A percentile compares a stretch with the other conserved stretches of the same genome.
Conservation (phyloP, 2,888 invertebrate genomes). For the Erebia ligea region DNA sequence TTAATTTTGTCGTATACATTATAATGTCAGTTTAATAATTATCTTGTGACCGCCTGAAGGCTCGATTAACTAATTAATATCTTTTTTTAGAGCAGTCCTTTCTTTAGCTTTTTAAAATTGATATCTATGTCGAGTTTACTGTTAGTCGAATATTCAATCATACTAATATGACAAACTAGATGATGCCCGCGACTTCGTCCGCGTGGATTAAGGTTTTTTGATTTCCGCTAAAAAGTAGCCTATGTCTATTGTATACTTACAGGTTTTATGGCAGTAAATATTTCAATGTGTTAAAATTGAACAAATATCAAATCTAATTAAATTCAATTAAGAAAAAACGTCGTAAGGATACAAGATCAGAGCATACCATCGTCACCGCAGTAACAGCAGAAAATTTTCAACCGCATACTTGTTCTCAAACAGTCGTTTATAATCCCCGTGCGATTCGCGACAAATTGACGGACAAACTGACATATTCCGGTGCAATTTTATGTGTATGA, state of each 20-base stretch:
- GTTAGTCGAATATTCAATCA: neutral
- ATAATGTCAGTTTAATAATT: neutral
- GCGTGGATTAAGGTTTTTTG: too few relatives aligned
- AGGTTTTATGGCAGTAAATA: neutral
- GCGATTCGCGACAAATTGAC: constrained; percentile 52
- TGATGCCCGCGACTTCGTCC: too few relatives aligned
- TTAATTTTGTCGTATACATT: constrained; percentile 22
- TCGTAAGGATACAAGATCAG: constrained; percentile 2
- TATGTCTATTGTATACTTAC: too few relatives aligned
- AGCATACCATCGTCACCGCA: neutral
- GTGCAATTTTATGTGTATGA: constrained; percentile 43
- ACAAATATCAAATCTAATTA: neutral
- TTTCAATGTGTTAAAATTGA: neutral
- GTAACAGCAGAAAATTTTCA: neutral
- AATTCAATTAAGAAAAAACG: neutral
- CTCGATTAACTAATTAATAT: neutral
- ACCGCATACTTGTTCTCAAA: constrained; percentile 14
- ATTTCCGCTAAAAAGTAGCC: too few relatives aligned
- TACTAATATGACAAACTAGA: too few relatives aligned
- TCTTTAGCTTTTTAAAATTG: neutral
- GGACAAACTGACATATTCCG: constrained; percentile 43
- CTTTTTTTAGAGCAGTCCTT: neutral
- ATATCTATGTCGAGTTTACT: neutral
- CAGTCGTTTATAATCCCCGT: constrained; percentile 29
- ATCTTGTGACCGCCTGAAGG: neutral